Base-by-base conservation (phyloP, 1,140 invertebrate species). In the Euschistus heros region DNA sequence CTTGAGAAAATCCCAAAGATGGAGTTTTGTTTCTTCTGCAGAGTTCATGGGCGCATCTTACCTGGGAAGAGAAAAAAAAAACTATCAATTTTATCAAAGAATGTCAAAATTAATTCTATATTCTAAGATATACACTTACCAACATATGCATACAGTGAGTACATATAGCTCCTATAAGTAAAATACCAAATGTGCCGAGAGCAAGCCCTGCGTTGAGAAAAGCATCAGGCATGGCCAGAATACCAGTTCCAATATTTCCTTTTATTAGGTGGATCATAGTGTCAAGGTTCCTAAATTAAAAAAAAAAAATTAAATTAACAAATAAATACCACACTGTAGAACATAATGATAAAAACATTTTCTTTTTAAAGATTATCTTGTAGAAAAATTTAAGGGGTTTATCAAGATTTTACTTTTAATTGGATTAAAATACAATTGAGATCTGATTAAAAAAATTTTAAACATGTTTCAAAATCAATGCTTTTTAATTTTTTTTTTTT, bases 111-210 rank as follows among this genome's bases (percentile, higher is more conserved):
- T n/a, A n/a, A n/a, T n/a, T n/a, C n/a, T n/a, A n/a, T n/a, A n/a
- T n/a, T n/a, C n/a, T 37, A 13, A 4, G 13, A 10, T 37, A 37
- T 10, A 37, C 10, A 69, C 77, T 74, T 71, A 92, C 85, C 73
- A 92, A 72, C 76, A 92, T 85, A 75, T 91, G 88, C 90, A 92
- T 92, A 71, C 89, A 92, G 74, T 92, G 88, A 7, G 89, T 89
- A 73, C 89, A 91, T 64, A 92, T 83, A 15, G 81, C 74, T 17
- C 88, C 88, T 81, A 92, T 86, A 4, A 89, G 72, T 50, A 89
- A 73, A 1, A 89, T 85, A n/a, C 87, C 85, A 73, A 76, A 78
- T 70, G 76, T 78, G 74, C 85, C 89, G 62, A 89, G 78, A 67
- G 84, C 79, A 65, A 91, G 76, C 20, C 91, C 91, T 64, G 89